These are phyloP conservation scores for Diarsia brunnea DNA, from an alignment of 2,888 invertebrate species.

Conservation along the genomic window DNA sequence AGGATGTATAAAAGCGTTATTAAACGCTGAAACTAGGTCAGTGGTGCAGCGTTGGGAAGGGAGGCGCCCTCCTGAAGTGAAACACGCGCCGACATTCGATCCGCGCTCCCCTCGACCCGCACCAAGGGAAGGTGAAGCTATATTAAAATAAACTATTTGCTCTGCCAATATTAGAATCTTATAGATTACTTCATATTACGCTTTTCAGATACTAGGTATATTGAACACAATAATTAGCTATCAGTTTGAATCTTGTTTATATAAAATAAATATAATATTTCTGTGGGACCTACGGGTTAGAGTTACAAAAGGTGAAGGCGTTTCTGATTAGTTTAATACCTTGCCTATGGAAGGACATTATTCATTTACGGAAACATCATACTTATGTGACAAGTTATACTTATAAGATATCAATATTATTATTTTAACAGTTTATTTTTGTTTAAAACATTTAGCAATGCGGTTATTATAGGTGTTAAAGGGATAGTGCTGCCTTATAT, in stretches of 20 bases:
- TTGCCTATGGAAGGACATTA: slow-evolving; percentile 9
- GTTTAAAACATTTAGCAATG: background rate
- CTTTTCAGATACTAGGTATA: background rate
- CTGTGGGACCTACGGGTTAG: background rate
- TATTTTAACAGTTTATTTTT: no score
- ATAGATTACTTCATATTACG: slow-evolving; percentile 8
- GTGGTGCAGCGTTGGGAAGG: slow-evolving; percentile 83
- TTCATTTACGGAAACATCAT: background rate
- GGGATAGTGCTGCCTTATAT: background rate
- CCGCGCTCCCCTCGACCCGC: slow-evolving; percentile 63
- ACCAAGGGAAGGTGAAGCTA: slow-evolving; percentile 64
- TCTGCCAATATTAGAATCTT: slow-evolving; percentile 36
- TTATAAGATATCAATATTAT: background rate
- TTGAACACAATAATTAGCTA: slow-evolving; percentile 2
- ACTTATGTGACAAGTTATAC: background rate
- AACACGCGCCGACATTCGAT: slow-evolving; percentile 60
- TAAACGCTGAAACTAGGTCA: slow-evolving; percentile 83
- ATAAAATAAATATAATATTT: background rate
- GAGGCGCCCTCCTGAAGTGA: slow-evolving; percentile 73
- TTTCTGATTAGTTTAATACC: slow-evolving; percentile 2
- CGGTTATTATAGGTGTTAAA: background rate
- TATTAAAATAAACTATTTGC: slow-evolving; percentile 60
- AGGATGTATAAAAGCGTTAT: slow-evolving; percentile 58
- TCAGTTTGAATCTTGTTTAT: background rate
- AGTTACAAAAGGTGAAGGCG: background rate